Conservation (phyloP, 2,888 invertebrate species). For the Drosophila macrospina region DNA sequence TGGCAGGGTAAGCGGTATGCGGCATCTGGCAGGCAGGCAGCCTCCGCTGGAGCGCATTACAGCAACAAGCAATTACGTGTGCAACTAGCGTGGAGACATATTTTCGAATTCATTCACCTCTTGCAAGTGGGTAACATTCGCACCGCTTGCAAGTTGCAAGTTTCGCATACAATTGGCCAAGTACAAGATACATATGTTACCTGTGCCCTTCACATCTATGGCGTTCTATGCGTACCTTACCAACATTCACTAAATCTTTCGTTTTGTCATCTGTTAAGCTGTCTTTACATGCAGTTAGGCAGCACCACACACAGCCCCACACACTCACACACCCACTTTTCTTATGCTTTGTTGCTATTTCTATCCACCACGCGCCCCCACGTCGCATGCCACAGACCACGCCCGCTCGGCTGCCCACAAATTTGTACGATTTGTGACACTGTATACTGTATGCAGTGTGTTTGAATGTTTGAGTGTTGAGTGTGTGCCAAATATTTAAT, state of each 20-base stretch:
- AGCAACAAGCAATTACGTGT: conserved; percentile 60
- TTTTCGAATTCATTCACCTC: conserved; percentile 72
- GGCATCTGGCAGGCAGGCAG: conserved; percentile 11
- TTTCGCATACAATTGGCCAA: not conserved
- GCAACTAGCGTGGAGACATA: conserved; percentile 70
- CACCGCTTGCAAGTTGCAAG: not conserved
- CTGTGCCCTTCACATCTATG: conserved; percentile 8
- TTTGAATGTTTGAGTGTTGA: conserved; percentile 12
- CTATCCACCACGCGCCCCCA: conserved; percentile 36
- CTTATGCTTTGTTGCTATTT: conserved; percentile 25
- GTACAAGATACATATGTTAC: not conserved
- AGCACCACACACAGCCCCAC: conserved; percentile 6
- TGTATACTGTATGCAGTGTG: conserved; percentile 13
- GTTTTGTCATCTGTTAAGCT: conserved; percentile 26
- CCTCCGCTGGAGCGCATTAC: conserved; percentile 20
- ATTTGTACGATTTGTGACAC: conserved; percentile 29
- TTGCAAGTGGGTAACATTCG: conserved; percentile 24
- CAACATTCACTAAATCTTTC: conserved; percentile 18
- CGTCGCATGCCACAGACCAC: conserved; percentile 58
- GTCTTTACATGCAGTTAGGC: conserved; percentile 16
- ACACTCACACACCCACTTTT: conserved; percentile 27
- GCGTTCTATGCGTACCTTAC: conserved; percentile 5
- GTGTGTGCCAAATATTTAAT: conserved; percentile 72
- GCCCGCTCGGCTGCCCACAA: conserved; percentile 31
- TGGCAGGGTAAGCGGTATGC: conserved; percentile 5